phyloP scores from a whole-genome alignment of 2,797 vertebrate species.

The Agapornis canus region DNA sequence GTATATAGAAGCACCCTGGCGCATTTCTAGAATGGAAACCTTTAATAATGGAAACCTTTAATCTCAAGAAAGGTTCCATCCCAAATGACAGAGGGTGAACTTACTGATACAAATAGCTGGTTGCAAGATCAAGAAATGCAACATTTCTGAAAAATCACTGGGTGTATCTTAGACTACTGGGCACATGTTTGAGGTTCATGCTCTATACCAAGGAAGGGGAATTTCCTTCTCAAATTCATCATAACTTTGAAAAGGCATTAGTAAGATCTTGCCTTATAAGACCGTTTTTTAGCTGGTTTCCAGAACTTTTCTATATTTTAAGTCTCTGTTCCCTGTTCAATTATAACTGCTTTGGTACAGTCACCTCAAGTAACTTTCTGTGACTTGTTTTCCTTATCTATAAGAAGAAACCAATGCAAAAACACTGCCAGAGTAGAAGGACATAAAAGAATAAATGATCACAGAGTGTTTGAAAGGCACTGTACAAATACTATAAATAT shows the following conservation, averaged over 20 bases:
- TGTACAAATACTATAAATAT: background rate
- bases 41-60: background rate
- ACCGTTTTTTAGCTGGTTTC: background rate
- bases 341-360: background rate
- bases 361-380: background rate
- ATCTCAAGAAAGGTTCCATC: background rate
- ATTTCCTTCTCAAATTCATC: background rate
- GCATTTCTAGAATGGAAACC: constrained; percentile 18
- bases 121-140: background rate
- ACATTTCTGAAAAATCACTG: constrained; percentile 4
- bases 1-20: constrained; percentile 16
- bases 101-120: constrained; percentile 30
- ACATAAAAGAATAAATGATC: background rate
- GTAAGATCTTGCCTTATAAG: background rate
- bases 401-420: background rate
- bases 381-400: background rate
- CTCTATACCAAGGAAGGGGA: background rate
- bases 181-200: background rate
- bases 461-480: background rate
- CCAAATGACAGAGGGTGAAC: constrained; percentile 18
- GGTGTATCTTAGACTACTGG: background rate
- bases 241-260: background rate
- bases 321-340: background rate
- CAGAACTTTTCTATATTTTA: background rate
- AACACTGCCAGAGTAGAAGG: background rate